Conservation (phyloP, 2,113 vertebrate genomes). For the Oryzias javanicus region DNA sequence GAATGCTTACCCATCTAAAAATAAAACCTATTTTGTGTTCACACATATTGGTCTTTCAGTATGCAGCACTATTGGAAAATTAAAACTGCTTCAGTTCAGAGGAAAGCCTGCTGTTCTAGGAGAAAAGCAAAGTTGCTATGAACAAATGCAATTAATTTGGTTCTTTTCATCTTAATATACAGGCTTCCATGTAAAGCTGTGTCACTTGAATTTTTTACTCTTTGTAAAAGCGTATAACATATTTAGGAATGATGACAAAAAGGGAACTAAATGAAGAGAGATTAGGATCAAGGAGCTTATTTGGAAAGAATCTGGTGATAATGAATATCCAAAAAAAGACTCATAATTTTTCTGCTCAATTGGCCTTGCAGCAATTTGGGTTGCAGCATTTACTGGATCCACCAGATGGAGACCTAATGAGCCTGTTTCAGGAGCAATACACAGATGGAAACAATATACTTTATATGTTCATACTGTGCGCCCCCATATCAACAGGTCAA, state of each 20-base stretch:
- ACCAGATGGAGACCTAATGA: constrained; percentile 89
- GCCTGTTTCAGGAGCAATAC: constrained; percentile 72
- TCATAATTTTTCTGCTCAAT: constrained; percentile 84
- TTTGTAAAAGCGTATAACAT: constrained; percentile 12
- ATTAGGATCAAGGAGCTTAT: constrained; percentile 23
- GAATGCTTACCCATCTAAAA: constrained; percentile 25
- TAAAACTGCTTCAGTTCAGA: constrained; percentile 32
- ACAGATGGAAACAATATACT: constrained; percentile 74
- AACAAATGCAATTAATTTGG: constrained; percentile 3
- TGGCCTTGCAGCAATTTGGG: constrained; percentile 82
- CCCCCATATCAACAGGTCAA: constrained; percentile 21
- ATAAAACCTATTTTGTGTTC: constrained; percentile 20
- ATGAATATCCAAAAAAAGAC: constrained; percentile 64
- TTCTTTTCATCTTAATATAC: constrained; percentile 13
- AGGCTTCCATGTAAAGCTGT: constrained; percentile 3
- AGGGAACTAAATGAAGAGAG: constrained; percentile 25
- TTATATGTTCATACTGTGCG: constrained; percentile 48
- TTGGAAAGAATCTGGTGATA: constrained; percentile 44
- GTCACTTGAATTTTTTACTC: constrained; percentile 9
- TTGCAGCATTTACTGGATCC: constrained; percentile 80
- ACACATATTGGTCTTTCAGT: constrained; percentile 19
- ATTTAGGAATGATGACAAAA: constrained; percentile 15
- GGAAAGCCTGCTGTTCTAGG: constrained; percentile 4
- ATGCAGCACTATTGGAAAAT: constrained; percentile 29
- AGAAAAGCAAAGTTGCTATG: constrained; percentile 8